A percentile compares a stretch with the other conserved stretches of the same genome.
Evolutionary conservation across 2,113 vertebrate species (phyloP).

Genomic region (Trogon surrucura): DNA sequence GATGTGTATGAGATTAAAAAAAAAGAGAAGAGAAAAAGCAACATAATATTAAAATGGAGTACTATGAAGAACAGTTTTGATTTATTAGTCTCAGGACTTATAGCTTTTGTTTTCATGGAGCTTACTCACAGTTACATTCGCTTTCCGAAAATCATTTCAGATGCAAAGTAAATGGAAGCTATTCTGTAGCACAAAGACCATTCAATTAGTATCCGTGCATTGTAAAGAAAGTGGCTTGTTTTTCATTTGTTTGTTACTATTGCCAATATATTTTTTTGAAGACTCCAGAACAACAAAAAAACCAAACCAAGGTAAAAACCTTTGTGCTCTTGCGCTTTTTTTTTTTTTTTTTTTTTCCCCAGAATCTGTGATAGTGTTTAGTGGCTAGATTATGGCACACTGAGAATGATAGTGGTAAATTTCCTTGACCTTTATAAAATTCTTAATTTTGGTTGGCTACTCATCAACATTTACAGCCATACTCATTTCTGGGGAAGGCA

Average conservation of each 20-base stretch:
- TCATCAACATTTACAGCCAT: constrained; percentile 41
- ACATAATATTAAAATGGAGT: constrained; percentile 7
- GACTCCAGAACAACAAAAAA: not conserved
- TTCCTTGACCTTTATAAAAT: constrained; percentile 56
- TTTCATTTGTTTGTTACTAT: constrained; percentile 11
- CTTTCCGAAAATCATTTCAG: constrained; percentile 8
- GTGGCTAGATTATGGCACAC: not conserved
- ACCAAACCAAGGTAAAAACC: not conserved
- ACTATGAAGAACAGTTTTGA: not conserved
- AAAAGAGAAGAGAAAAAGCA: not conserved
- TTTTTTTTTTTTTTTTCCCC: too few species aligned
- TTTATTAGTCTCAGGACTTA: constrained; percentile 9
- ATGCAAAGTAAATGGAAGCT: not conserved
- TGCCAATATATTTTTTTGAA: not conserved
- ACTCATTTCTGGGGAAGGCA: constrained; percentile 22
- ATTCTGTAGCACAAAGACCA: not conserved
- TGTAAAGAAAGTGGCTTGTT: not conserved
- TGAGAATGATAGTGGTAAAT: not conserved
- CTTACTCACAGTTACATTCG: not conserved
- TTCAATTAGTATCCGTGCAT: not conserved
- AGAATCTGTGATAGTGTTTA: not conserved
- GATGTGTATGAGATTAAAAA: not conserved
- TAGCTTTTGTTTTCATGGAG: constrained; percentile 11
- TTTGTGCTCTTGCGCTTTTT: not conserved
- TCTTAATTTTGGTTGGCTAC: constrained; percentile 56